Base-by-base conservation (phyloP, 2,113 vertebrate genomes). In the Stigmatopora nigra region DNA sequence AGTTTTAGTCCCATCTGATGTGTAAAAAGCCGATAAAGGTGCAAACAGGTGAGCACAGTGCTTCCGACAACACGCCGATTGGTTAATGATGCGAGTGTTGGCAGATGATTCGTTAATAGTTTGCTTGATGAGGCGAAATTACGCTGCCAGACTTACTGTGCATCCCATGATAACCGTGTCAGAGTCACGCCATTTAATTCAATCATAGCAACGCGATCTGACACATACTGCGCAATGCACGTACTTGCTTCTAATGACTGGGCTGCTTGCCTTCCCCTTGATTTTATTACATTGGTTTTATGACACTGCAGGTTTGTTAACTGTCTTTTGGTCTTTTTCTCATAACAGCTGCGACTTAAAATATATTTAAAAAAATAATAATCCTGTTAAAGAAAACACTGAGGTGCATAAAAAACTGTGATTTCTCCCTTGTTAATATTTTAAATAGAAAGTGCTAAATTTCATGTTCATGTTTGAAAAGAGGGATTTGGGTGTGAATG, bases 21-120 rank as follows among this genome's bases (percentile, higher is more conserved):
- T 70, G 69, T 51, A 25, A 72, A 31, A n/a, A 51, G 17, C 44
- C 65, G 78, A 78, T 77, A 77, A 77, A 75, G 60, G 75, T 48
- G 72, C 73, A 73, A 58, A 69, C 76, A 67, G n/a, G 77, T 80
- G 75, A 82, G 73, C 69, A 10, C 31, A 49, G 61, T 52, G 55
- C 66, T 70, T 73, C 67, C 66, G 64, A 78, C 77, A 76, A 76
- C 78, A 69, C 51, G 68, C 83, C 80, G 79, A 87, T 85, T 80
- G 76, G 81, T 75, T 86, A 82, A 86, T 85, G 79, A 78, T 73
- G 73, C 71, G 84, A 70, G 66, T 69, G 75, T 82, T 76, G 70
- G 75, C 80, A 82, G 78, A 72, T 79, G 80, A 82, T 87, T 80
- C 68, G 71, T 75, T 81, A 87, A 86, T 81, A 72, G 69, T 63